Base-by-base conservation (phyloP, 2,888 invertebrate genomes). In the Apotomis turbidana region DNA sequence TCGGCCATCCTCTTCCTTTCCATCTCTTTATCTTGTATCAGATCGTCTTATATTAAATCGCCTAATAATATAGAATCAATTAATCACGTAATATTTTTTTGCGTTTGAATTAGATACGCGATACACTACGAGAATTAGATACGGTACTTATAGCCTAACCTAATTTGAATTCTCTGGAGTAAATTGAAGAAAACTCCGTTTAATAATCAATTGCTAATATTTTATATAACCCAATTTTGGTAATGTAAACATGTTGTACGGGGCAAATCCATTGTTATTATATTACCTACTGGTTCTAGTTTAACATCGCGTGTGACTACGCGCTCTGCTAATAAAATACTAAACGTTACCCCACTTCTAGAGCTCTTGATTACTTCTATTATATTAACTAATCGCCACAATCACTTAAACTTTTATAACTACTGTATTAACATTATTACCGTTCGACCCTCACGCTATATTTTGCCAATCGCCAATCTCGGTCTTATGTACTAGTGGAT, bases 371-470 rank as follows among this genome's bases (percentile, higher is more conserved):
- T 10, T 55, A 61, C 46, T 64, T 59, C 15, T 55, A 71, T 71
- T 51, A 67, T 38, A 55, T 61, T 71, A 55, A 61, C 55, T 67
- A 61, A 71, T 66, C 61, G 59, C 66, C 49, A 38, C 58, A 58
- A 70, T 71, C 55, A 60, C 60, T 71, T 67, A 10, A 60, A 61
- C 66, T 61, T 71, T 61, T 67, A 71, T 55, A 15, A 51, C 41
- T 41, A 38, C 55, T 57, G 49, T 36, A 46, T 55, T 49, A 60
- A 46, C 15, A 55, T 27, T 49, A 54, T 44, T 54, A 46, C 38
- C 54, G 12, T 49, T 49, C 41, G 66, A 67, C 46, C 67, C 55
- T 60, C 67, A 68, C 61, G 67, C 67, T 41, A 68, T 44, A 15
- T 51, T 57, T 38, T 57, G 67, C 27, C 12, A 51, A 52, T 36